Base-by-base conservation (phyloP, 1,140 invertebrate genomes). In the Palaemon carinicauda region DNA sequence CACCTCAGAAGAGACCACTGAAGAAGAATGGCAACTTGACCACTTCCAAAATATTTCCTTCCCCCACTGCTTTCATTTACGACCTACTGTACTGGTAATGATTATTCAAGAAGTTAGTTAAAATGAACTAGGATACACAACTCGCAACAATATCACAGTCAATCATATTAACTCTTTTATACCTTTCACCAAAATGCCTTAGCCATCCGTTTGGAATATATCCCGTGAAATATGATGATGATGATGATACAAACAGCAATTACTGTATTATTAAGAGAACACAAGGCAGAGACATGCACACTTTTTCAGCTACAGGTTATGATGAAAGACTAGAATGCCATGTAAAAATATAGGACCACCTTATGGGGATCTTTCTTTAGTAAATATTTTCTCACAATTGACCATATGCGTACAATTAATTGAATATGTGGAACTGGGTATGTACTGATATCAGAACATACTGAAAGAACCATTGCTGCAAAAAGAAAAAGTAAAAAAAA, bases 241-340 rank as follows among this genome's bases (percentile, higher is more conserved):
- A 41, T 41, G 41, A 41, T 41, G 75, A 86, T 86, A 86, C 77
- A 86, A 86, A 86, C 77, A 86, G 78, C 84, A 73, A 80, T 56
- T 86, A 86, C 84, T 80, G 84, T 86, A 86, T 80, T 86, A 80
- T 86, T 41, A 41, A 41, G 41, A 41, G 41, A 86, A 82, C 80
- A 87, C 79, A 87, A 82, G 85, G 73, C 85, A 87, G 71, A 81
- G 65, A 87, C 85, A 87, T 87, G 85, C 85, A 87, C 85, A 87
- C 85, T 80, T 80, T 73, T 51, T 29, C 50, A 86, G 77, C 85
- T 87, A 87, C 60, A 81, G 80, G 69, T 87, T 75, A 87, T 79
- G 81, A 87, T 87, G 85, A 87, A 87, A 87, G 85, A 87, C 85
- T 87, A 87, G 85, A 87, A 87, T 87, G 79, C 79, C 71, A 81